phyloP scores from a whole-genome alignment of 2,797 vertebrate genomes.

The Acanthopagrus latus region DNA sequence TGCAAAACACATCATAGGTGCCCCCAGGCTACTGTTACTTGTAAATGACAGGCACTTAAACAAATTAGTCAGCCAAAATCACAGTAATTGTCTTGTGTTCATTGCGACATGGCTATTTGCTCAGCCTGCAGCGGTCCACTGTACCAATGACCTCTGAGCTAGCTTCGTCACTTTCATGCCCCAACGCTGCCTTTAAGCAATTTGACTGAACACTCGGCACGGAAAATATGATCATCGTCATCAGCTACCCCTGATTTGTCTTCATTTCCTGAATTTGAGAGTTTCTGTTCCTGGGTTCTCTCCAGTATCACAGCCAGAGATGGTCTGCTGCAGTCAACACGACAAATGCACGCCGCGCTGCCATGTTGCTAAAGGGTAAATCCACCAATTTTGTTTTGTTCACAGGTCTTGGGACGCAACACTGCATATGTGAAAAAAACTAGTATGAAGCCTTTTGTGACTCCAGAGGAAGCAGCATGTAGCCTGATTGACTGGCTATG shows the following conservation, averaged over 20 bases:
- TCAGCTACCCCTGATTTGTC: not conserved
- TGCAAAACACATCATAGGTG: no score
- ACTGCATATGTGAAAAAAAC: no score
- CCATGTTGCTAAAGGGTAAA: not conserved
- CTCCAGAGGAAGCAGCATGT: no score
- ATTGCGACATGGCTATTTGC: conserved; percentile 20
- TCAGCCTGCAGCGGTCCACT: not conserved
- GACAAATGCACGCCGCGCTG: not conserved
- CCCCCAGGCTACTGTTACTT: not conserved
- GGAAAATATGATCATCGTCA: not conserved
- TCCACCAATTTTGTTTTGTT: no score
- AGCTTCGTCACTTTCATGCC: not conserved
- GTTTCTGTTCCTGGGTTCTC: not conserved
- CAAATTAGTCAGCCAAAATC: conserved; percentile 34
- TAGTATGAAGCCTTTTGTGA: no score
- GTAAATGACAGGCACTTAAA: conserved; percentile 9
- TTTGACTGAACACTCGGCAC: conserved; percentile 7
- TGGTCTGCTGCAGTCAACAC: not conserved
- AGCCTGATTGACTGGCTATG: no score
- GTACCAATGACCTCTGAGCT: conserved; percentile 11
- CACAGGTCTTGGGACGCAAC: no score
- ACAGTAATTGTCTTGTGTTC: conserved; percentile 21
- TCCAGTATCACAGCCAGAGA: not conserved
- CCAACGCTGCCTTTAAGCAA: not conserved
- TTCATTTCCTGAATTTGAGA: not conserved